Evolutionary conservation across 2,797 vertebrate genomes (phyloP).

Genomic region (Avahi laniger): DNA sequence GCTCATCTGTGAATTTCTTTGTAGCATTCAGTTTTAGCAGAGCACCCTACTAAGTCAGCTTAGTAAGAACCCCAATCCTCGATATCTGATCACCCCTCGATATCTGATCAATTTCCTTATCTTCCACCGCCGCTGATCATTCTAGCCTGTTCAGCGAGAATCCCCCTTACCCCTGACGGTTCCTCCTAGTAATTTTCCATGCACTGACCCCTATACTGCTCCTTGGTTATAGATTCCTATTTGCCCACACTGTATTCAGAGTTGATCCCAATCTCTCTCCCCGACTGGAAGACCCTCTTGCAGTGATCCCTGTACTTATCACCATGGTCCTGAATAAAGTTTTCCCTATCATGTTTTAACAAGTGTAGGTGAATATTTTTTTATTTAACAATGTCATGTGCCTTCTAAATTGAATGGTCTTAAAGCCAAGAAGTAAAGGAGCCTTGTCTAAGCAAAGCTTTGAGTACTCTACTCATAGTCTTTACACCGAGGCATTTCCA

Average conservation of each 20-base stretch:
- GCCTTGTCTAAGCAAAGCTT: neutral
- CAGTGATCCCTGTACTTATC: neutral
- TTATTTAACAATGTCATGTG: neutral
- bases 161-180: neutral
- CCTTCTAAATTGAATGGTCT: neutral
- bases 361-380: neutral
- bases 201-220: neutral
- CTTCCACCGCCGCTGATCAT: neutral
- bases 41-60: neutral
- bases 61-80: neutral
- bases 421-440: neutral
- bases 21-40: neutral
- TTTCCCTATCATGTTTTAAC: neutral
- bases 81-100: neutral
- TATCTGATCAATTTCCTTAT: neutral
- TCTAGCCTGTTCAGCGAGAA: neutral
- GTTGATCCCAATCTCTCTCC: neutral
- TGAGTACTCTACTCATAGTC: neutral
- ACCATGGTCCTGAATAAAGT: neutral
- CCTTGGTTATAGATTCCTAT: neutral
- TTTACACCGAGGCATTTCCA: neutral
- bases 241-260: neutral
- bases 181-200: neutral
- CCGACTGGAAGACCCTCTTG: neutral
- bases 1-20: neutral